A percentile compares a stretch with the other conserved stretches of the same genome.
Conservation (phyloP, 2,113 vertebrate species). For the cat (Felis catus) region F.catus_Fca126_mat1.0 CM031423.1:65815501-65816000, state of each 20-base stretch:
- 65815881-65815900: neutral
- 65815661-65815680: neutral
- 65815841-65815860: neutral
- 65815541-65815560: neutral
- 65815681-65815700: neutral
- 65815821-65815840: neutral
- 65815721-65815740: neutral
- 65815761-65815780: neutral
- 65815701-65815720: neutral
- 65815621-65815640: neutral
- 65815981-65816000: neutral
- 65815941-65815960: neutral
- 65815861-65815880: neutral
- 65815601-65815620: neutral
- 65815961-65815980: neutral
- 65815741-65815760: neutral
- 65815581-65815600: neutral
- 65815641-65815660: neutral
- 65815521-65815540: neutral
- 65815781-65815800: accelerated
- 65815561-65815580: neutral
- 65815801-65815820: neutral
- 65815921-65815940: neutral
- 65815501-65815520: neutral
- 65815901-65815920: neutral